Evolutionary conservation across 1,140 invertebrate genomes (phyloP), one percentile per base, ranked within the genome.

Genomic region (Drosophila orosa): DNA sequence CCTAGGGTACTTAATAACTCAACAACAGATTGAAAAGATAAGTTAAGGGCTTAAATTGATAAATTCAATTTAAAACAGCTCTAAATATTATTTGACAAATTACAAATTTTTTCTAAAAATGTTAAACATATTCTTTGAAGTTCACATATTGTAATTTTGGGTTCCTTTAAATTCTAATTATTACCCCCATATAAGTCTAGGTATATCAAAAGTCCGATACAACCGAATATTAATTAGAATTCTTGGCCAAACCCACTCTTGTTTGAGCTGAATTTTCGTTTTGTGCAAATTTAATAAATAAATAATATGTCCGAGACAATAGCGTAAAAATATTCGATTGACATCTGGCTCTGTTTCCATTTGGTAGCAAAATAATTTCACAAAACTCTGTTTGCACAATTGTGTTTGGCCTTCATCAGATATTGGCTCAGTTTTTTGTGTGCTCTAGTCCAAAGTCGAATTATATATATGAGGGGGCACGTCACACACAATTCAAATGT

Each of bases 181-280:
- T 15, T 45, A 2, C 4, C 15, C 0, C 9, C 3, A 0, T 3
- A 0, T 25, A 45, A 4, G 7, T 48, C n/a, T 31, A 31, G 47
- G 27, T 19, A 9, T 8, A 9, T 8, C 2, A 2, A 19, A 52
- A 22, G 48, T 5, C 15, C 19, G 24, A 66, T 25, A 63, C 22
- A 59, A 24, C 69, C 42, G 58, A 45, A 73, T 80, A 76, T 76
- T 87, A 82, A 87, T 89, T 87, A 83, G 75, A 89, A 63, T 63
- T 67, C 56, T 78, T 60, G 39, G 42, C 58, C 60, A 40, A 58
- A 9, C 19, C 24, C 39, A 37, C 47, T 25, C 22, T 31, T 27
- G 17, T 37, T 63, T 40, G 17, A 19, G 9, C 24, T 57, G 17
- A 10, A 27, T 8, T 29, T 27, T 29, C 31, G 13, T 25, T 29